Conservation (phyloP, 2,797 vertebrate species). For the Distichodus sexfasciatus region DNA sequence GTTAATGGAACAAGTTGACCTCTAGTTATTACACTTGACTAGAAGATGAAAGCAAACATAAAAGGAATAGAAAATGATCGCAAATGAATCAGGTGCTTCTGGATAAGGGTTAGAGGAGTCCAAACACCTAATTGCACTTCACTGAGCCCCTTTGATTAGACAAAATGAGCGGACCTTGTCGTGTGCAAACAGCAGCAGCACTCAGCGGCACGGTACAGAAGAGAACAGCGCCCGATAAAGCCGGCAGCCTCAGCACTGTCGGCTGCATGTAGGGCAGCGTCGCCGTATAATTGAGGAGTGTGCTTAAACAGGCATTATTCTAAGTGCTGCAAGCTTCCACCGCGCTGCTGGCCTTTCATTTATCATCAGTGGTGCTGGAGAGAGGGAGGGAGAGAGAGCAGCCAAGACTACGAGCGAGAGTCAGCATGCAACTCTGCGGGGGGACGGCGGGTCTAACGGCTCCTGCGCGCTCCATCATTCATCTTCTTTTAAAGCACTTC, state of each 20-base stretch:
- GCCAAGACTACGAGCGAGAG: slow-evolving; percentile 34
- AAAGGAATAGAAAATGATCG: no score
- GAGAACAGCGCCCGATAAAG: background rate
- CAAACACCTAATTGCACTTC: background rate
- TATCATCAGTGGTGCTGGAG: slow-evolving; percentile 59
- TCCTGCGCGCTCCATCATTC: slow-evolving; percentile 25
- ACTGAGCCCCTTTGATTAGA: background rate
- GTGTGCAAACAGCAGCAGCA: background rate
- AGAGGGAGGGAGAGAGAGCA: slow-evolving; percentile 21
- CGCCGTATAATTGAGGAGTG: slow-evolving; percentile 73
- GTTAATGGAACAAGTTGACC: no score
- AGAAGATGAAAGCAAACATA: no score
- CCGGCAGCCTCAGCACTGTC: slow-evolving; percentile 8
- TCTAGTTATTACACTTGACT: no score
- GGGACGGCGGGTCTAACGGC: slow-evolving; percentile 33
- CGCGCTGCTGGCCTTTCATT: slow-evolving; percentile 64
- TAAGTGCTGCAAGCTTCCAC: slow-evolving; percentile 66
- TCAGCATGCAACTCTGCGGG: slow-evolving; percentile 27
- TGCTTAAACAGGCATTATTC: slow-evolving; percentile 77
- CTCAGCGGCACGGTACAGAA: background rate
- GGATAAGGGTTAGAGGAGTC: background rate
- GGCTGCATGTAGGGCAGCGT: slow-evolving; percentile 32
- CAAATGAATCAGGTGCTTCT: no score
- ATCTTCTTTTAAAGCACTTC: slow-evolving; percentile 45
- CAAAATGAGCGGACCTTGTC: background rate